Evolutionary conservation across 2,888 invertebrate genomes (phyloP).

Genomic region (Drosophila neonasuta): DNA sequence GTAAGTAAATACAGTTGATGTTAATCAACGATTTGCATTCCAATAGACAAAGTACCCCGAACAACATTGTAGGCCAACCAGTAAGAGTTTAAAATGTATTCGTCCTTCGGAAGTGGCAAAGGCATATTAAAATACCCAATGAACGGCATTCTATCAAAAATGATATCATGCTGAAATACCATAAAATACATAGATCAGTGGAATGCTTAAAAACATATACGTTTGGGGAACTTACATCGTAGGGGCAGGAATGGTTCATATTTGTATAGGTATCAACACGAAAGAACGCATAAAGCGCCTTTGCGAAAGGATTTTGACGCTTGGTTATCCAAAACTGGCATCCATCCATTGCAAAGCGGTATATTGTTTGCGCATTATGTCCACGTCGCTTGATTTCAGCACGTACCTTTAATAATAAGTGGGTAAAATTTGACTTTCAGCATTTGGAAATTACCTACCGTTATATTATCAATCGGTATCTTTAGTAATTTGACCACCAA

Average conservation of each 20-base stretch:
- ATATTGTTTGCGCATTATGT: not conserved
- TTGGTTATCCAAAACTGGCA: conserved; percentile 25
- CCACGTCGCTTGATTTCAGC: conserved; percentile 6
- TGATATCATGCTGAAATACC: not conserved
- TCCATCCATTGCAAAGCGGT: conserved; percentile 17
- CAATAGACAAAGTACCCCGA: not conserved
- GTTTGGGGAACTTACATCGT: conserved; percentile 1
- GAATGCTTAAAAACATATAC: too few species aligned
- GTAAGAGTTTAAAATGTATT: too few species aligned
- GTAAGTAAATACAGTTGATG: too few species aligned
- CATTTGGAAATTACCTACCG: conserved; percentile 13
- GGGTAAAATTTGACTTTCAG: too few species aligned
- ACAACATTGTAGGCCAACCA: not conserved
- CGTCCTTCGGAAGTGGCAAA: not conserved
- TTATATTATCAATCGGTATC: conserved; percentile 25
- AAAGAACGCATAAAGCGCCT: conserved; percentile 14
- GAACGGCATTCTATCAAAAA: not conserved
- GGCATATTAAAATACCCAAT: not conserved
- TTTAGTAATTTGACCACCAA: conserved; percentile 22
- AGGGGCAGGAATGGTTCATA: conserved; percentile 43
- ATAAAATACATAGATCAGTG: too few species aligned
- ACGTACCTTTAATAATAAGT: not conserved
- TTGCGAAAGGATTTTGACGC: conserved; percentile 21
- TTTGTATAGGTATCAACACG: conserved; percentile 23
- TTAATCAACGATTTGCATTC: too few species aligned